Evolutionary conservation across 2,113 vertebrate genomes (phyloP).

Genomic region (Stegastes partitus): DNA sequence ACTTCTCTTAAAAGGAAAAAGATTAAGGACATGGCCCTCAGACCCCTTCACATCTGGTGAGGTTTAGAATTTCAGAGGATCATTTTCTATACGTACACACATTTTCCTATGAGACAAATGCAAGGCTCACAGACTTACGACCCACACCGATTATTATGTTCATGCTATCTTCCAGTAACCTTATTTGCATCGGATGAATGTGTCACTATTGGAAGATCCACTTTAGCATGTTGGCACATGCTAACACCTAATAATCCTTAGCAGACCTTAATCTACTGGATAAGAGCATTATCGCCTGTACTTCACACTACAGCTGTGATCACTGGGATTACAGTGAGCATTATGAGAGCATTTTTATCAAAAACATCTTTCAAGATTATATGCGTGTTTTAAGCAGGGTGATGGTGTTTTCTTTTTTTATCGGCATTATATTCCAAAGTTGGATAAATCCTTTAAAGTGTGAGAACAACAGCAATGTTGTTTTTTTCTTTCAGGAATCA

Average conservation of each 20-base stretch:
- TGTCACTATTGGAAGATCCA: constrained; percentile 7
- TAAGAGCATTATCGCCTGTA: constrained; percentile 63
- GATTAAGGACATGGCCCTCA: neutral
- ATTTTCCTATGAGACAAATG: constrained; percentile 15
- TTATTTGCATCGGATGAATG: constrained; percentile 31
- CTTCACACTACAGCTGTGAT: constrained; percentile 60
- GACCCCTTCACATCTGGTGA: neutral
- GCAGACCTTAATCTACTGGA: constrained; percentile 66
- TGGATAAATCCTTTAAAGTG: neutral
- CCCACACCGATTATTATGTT: constrained; percentile 5
- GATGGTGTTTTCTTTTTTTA: neutral
- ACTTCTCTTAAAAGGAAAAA: neutral
- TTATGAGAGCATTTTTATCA: constrained; percentile 35
- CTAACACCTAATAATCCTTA: constrained; percentile 32
- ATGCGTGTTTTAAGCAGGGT: neutral
- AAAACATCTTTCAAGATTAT: constrained; percentile 45
- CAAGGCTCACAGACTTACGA: constrained; percentile 20
- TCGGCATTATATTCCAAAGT: constrained; percentile 19
- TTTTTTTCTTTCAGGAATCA: neutral
- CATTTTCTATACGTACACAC: neutral
- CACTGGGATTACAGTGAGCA: constrained; percentile 60
- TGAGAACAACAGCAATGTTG: no score
- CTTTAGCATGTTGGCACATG: constrained; percentile 40
- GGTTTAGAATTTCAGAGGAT: constrained; percentile 20
- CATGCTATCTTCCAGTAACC: neutral